Base-by-base conservation (phyloP, 1,140 invertebrate species). In the Anthonomus grandis region DNA sequence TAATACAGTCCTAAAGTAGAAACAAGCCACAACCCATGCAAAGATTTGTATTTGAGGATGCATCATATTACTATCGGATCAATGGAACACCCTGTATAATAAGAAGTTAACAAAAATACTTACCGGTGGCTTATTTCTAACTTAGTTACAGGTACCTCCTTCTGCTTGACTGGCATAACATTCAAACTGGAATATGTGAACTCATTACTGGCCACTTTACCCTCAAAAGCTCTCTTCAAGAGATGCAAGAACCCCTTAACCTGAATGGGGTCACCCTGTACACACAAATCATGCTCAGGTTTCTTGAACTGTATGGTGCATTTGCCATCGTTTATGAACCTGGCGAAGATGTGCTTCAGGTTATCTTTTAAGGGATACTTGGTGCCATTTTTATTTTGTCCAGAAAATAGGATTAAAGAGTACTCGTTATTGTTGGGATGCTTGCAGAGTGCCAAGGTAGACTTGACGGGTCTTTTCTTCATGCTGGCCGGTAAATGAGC, bases 291-390 rank as follows among this genome's bases (percentile, higher is more conserved):
- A 58, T 86, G 80, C 23, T 80, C 75, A 13, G 88, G 88, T 56
- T 81, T 74, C 62, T 79, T 81, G 44, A 90, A 81, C 45, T 86
- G 77, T 53, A 90, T 82, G 6, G 87, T 89, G 18, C 79, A 78
- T 76, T 89, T 89, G 49, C 87, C 87, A 69, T 89, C 83, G 36
- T 81, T 75, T 10, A 87, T 69, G 70, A 83, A 90, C 66, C 82
- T 85, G 1, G 79, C 81, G 64, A 86, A 83, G 17, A 89, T 75
- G 69, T 82, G 76, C 38, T 80, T 77, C 37, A 90, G 77, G 64
- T 83, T 85, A 27, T 79, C 65, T n/a, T 70, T 78, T 2, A 89
- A 67, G 73, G 81, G 82, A 60, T 89, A 90, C 60, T 84, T 86
- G 1, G 69, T 79, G 1, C 86, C 86, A 18, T 68, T 72, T 70